These are phyloP conservation scores for Diloba caeruleocephala DNA, from an alignment of 2,888 invertebrate species.

Conservation along the genomic window DNA sequence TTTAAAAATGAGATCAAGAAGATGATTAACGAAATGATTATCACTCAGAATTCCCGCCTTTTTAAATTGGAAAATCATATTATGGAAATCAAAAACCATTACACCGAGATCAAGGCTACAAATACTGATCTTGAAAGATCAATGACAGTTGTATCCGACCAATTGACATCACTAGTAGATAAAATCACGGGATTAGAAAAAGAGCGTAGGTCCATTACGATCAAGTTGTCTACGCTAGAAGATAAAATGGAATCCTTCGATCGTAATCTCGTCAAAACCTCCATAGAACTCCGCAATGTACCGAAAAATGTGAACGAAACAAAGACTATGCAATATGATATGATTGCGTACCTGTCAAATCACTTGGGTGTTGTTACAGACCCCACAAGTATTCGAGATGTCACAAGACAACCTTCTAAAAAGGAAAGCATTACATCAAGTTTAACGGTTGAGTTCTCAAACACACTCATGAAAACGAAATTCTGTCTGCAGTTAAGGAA, in stretches of 20 bases:
- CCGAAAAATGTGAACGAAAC: conserved; percentile 2
- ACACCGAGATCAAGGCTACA: background rate
- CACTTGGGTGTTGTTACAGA: no score
- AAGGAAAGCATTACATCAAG: no score
- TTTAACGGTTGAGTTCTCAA: no score
- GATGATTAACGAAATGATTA: no score
- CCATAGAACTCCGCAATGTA: conserved; percentile 8
- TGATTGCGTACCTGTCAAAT: no score
- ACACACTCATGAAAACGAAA: no score
- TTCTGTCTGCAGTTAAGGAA: no score
- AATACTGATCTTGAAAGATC: background rate
- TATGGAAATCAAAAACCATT: background rate
- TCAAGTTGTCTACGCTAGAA: background rate
- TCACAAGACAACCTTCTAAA: no score
- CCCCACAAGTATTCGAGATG: no score
- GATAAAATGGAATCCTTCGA: background rate
- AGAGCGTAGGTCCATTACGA: background rate
- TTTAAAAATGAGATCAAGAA: no score
- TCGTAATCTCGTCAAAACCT: conserved; percentile 1
- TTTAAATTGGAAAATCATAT: background rate
- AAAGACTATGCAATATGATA: background rate
- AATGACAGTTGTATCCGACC: background rate
- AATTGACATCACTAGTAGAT: background rate
- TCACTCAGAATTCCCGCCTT: no score
- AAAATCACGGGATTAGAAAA: background rate